Conservation (phyloP, 2,888 invertebrate genomes). For the Oscheius sp. region DNA sequence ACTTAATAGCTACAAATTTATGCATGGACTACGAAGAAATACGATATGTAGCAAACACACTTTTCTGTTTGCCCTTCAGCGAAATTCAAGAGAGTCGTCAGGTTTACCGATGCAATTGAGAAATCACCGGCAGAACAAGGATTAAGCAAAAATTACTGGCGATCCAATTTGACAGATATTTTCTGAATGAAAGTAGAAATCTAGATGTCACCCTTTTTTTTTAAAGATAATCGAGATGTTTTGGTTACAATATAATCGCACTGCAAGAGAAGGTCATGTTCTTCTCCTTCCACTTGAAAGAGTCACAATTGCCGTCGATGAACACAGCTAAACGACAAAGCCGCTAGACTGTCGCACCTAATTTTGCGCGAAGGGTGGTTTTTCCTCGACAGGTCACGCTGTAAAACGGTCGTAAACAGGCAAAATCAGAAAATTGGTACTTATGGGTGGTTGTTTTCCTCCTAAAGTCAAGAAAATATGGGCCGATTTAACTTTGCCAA, state of each 20-base stretch:
- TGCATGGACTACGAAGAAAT: conserved; percentile 4
- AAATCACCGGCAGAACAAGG: conserved; percentile 13
- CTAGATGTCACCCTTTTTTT: too few relatives aligned
- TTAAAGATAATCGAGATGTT: conserved; percentile 25
- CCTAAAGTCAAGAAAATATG: not conserved
- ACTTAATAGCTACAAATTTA: not conserved
- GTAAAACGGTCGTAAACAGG: conserved; percentile 13
- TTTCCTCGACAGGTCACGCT: not conserved
- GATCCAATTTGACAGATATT: not conserved
- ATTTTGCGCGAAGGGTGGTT: conserved; percentile 12
- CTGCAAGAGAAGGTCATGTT: conserved; percentile 12
- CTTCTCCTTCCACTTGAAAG: conserved; percentile 12
- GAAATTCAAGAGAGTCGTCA: conserved; percentile 26
- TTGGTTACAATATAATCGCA: conserved; percentile 25
- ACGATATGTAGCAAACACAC: conserved; percentile 28
- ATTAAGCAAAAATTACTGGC: not conserved
- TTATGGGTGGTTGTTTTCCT: not conserved
- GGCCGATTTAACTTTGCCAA: not conserved
- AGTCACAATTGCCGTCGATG: conserved; percentile 14
- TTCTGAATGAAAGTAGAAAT: too few relatives aligned
- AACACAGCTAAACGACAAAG: not conserved
- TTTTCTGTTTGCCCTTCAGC: conserved; percentile 23
- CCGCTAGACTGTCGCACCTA: conserved; percentile 10
- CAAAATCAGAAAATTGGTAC: not conserved
- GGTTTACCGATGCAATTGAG: conserved; percentile 20